phyloP scores from a whole-genome alignment of 1,140 invertebrate species.

The Cherax destructor region DNA sequence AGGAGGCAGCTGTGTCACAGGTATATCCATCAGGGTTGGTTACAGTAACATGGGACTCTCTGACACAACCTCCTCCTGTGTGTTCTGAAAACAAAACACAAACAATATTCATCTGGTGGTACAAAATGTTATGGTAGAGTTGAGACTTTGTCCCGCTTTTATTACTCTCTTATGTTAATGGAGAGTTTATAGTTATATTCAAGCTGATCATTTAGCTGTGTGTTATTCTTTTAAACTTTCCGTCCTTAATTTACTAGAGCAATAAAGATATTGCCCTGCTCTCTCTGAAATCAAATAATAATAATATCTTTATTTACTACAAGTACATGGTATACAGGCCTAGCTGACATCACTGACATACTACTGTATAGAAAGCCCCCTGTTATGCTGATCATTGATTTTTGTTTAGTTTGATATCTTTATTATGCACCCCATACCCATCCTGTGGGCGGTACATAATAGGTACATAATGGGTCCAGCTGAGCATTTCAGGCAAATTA shows the following conservation, averaged over 20 bases:
- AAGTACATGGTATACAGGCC: too few species aligned
- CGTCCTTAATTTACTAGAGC: background rate
- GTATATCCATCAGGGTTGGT: slow-evolving; percentile 49
- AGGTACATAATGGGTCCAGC: too few species aligned
- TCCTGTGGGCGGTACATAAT: too few species aligned
- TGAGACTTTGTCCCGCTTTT: background rate
- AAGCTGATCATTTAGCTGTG: background rate
- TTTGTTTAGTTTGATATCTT: too few species aligned
- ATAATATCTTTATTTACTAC: too few species aligned
- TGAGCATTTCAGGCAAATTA: too few species aligned
- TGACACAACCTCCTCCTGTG: background rate
- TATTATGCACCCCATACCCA: too few species aligned
- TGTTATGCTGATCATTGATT: too few species aligned
- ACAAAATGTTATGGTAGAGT: background rate
- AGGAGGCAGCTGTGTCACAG: slow-evolving; percentile 88
- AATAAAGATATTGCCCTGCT: background rate
- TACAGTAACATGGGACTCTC: background rate
- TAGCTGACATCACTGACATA: too few species aligned
- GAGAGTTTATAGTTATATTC: background rate
- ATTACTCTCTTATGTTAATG: background rate
- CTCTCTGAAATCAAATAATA: background rate
- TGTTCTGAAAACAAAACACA: background rate
- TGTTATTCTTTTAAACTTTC: background rate
- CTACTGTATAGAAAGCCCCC: too few species aligned
- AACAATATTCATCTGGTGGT: background rate